A percentile compares a stretch with the other conserved stretches of the same genome.
These are phyloP conservation scores for Onthophagus sagittarius DNA, from an alignment of 2,888 invertebrate species.

Conservation along the genomic window DNA sequence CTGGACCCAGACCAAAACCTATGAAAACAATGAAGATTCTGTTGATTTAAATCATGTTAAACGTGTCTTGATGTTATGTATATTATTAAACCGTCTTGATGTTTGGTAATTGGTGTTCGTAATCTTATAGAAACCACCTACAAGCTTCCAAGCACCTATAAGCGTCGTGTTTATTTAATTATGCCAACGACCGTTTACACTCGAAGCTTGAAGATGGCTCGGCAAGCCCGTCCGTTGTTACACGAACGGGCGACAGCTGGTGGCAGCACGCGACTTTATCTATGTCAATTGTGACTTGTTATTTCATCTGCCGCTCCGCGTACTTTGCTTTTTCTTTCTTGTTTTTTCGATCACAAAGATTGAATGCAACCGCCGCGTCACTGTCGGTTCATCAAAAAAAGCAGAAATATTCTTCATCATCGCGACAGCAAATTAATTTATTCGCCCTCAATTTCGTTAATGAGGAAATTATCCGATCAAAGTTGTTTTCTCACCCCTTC, in stretches of 20 bases:
- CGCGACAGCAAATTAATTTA: background rate
- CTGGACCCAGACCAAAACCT: no score
- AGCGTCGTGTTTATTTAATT: conserved; percentile 6
- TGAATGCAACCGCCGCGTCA: background rate
- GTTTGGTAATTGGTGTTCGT: background rate
- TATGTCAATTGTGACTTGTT: conserved; percentile 43
- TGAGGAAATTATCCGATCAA: background rate
- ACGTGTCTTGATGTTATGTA: background rate
- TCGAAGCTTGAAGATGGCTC: background rate
- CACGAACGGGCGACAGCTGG: conserved; percentile 10
- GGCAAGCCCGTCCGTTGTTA: background rate
- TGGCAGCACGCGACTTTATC: conserved; percentile 48
- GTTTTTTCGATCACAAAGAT: background rate
- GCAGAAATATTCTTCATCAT: no score
- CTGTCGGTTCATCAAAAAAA: no score
- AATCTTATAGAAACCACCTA: background rate
- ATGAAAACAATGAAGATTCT: background rate
- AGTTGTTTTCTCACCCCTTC: background rate
- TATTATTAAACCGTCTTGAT: background rate
- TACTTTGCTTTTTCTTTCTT: conserved; percentile 15
- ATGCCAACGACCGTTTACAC: background rate
- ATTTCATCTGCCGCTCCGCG: conserved; percentile 42
- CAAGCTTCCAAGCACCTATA: background rate
- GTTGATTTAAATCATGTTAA: background rate
- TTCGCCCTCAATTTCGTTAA: background rate